Evolutionary conservation across 2,797 vertebrate species (phyloP), one percentile per base, ranked within the genome.

Genomic region (Hozukius guyotensis): DNA sequence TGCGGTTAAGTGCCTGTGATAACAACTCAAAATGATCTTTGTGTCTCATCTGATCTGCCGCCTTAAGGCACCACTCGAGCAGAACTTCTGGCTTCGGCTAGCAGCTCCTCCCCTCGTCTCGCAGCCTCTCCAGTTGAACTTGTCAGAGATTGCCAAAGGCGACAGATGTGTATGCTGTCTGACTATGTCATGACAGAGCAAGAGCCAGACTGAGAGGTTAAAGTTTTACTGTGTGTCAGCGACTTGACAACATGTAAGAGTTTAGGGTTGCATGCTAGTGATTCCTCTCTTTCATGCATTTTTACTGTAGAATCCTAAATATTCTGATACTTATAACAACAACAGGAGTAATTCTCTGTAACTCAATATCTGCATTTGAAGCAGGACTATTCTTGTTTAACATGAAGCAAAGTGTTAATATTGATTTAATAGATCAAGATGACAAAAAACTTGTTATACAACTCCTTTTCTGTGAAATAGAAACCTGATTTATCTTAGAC

Each of bases 141-240:
- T 91, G 87, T 87, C 81, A 91, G 65, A 73, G 82, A 81, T 53
- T 75, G 92, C 88, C 87, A 75, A 62, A 83, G 92, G 92, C 86
- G 88, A 92, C 90, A 87, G 84, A 90, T 84, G 91, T 91, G 84
- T 87, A 67, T 60, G 68, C 61, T 76, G 76, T 81, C 77, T 89
- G 80, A 81, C 80, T 85, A 18, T 84, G 73, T 88, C 84, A 77
- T 82, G 88, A 87, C 76, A 72, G 75, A 84, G 75, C 55, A 42
- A 62, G 60, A 87, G 56, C 57, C 80, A 84, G 75, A 80, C 86
- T 13, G 53, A 74, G 61, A 77, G 34, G 56, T 73, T 74, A 22
- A 87, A 18, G 64, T 68, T 74, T 70, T 71, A 56, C 10, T 25
- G 22, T 63, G 66, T 74, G 79, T 75, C n/a, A 77, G 31, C 5